These are phyloP conservation scores for Leistus spinibarbis DNA, from an alignment of 2,888 invertebrate genomes.

Conservation along the genomic window DNA sequence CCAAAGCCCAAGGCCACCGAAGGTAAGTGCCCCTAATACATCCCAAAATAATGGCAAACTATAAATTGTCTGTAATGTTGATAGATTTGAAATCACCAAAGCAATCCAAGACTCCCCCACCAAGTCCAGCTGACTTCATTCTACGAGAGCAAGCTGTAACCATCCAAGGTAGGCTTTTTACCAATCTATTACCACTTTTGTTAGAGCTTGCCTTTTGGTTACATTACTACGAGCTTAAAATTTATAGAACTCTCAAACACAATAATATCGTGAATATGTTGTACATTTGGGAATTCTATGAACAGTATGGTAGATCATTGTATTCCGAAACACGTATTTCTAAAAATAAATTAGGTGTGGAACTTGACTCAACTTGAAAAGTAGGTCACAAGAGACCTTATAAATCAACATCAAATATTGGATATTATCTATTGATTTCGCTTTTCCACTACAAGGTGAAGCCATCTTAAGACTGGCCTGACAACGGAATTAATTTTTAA, in stretches of 20 bases:
- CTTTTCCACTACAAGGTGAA: no score
- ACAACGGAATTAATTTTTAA: no score
- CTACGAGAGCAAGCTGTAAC: conserved; percentile 59
- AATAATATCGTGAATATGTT: not conserved
- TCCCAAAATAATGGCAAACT: not conserved
- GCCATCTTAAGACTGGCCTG: no score
- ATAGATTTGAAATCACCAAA: conserved; percentile 67
- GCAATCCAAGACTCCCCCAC: conserved; percentile 72
- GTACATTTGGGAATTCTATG: conserved; percentile 27
- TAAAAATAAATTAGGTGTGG: not conserved
- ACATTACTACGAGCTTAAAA: conserved; percentile 16
- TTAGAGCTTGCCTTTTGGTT: conserved; percentile 38
- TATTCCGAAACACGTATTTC: not conserved
- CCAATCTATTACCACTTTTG: conserved; percentile 14
- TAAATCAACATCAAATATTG: no score
- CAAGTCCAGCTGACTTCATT: conserved; percentile 71
- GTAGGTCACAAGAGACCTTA: not conserved
- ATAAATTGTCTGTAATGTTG: not conserved
- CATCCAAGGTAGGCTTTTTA: conserved; percentile 54
- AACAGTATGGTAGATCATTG: conserved; percentile 30
- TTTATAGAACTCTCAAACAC: conserved; percentile 33
- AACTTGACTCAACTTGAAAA: not conserved
- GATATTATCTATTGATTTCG: no score
- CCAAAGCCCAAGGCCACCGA: conserved; percentile 47
- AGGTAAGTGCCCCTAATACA: conserved; percentile 44